phyloP scores from a whole-genome alignment of 2,113 vertebrate genomes.

The Marmota flaviventris region DNA sequence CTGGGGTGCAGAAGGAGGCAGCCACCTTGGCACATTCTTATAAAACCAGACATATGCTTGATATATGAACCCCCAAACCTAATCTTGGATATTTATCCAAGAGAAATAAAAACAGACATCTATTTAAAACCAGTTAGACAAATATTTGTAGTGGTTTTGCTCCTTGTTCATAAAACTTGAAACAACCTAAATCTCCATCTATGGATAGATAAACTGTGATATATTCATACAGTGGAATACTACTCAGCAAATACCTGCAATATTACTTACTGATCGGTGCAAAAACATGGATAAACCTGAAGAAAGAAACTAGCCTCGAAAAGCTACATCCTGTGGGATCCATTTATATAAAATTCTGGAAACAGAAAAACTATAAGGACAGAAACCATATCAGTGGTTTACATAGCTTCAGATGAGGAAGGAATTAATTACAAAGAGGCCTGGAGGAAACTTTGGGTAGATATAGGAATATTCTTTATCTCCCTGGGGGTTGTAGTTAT shows the following conservation, averaged over 20 bases:
- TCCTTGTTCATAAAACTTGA: neutral
- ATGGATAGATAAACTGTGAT: neutral
- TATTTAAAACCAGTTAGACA: neutral
- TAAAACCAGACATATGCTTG: neutral
- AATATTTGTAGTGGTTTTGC: neutral
- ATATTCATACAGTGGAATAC: neutral
- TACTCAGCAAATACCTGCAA: neutral
- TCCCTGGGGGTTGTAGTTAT: neutral
- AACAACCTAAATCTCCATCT: neutral
- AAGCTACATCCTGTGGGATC: neutral
- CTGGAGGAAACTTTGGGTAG: neutral
- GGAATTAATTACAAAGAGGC: neutral
- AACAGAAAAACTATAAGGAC: neutral
- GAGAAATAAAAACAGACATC: slow-evolving; percentile 12
- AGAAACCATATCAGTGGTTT: neutral
- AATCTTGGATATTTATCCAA: neutral
- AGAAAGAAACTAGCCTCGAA: slow-evolving; percentile 4
- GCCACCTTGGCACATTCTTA: neutral
- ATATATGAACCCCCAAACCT: neutral
- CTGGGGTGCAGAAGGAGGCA: neutral
- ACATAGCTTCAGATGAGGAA: neutral
- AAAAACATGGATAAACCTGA: neutral
- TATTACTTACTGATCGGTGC: neutral
- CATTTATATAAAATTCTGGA: neutral
- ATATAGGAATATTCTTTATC: neutral